Percentiles rank a stretch among this genome's conserved stretches.
Conservation (phyloP, 2,113 vertebrate species). For the Pungitius pungitius region DNA sequence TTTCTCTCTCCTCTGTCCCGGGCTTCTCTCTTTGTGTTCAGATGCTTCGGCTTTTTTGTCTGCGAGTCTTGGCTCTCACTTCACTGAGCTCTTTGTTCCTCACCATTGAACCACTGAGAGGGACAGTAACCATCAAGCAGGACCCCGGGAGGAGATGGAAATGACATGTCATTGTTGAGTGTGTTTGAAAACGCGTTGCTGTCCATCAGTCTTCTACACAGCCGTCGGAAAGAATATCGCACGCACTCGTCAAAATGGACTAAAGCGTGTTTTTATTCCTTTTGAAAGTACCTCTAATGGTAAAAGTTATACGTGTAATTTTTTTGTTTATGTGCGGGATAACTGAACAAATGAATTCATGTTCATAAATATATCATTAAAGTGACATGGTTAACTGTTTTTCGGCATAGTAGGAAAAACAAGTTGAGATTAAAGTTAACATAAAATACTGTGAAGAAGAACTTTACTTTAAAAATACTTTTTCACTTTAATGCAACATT, state of each 20-base stretch:
- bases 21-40: constrained; percentile 49
- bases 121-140: constrained; percentile 26
- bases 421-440: not conserved
- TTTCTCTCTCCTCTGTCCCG: not conserved
- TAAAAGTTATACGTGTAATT: too few relatives aligned
- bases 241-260: not conserved
- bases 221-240: not conserved
- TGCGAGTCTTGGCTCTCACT: constrained; percentile 26
- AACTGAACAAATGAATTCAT: too few relatives aligned
- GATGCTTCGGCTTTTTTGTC: constrained; percentile 30
- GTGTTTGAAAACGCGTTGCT: constrained; percentile 17
- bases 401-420: not conserved
- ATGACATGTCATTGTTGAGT: constrained; percentile 7
- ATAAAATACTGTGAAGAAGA: too few relatives aligned
- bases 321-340: too few relatives aligned
- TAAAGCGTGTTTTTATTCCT: too few relatives aligned
- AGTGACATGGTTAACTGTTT: too few relatives aligned
- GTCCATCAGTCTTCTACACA: not conserved
- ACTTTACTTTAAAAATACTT: too few relatives aligned
- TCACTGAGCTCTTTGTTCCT: constrained; percentile 45
- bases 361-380: not conserved
- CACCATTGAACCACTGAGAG: not conserved
- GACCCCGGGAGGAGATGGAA: not conserved
- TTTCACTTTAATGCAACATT: not conserved
- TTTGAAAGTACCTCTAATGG: too few relatives aligned